These are phyloP conservation scores for Orycteropus afer DNA, from an alignment of 2,113 vertebrate genomes.

Conservation along the genomic window DNA sequence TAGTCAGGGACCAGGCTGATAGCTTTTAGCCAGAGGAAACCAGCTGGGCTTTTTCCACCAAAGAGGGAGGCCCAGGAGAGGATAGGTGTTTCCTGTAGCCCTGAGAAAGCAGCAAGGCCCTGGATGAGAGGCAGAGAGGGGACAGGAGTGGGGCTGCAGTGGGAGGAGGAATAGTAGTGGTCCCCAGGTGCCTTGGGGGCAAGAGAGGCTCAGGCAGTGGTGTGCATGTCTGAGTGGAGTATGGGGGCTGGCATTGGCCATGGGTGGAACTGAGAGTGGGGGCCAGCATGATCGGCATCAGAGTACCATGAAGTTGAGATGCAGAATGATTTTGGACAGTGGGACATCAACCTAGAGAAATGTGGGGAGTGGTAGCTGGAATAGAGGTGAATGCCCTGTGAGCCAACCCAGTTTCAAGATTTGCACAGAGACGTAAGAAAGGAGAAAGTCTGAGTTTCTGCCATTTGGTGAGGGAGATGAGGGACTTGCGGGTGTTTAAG, in stretches of 20 bases:
- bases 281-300: rapidly evolving
- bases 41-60: neutral
- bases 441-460: neutral
- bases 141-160: neutral
- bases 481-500: neutral
- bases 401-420: neutral
- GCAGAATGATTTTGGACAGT: rapidly evolving
- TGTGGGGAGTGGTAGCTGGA: neutral
- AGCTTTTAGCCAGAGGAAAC: neutral
- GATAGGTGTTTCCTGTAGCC: neutral
- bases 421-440: neutral
- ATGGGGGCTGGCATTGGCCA: rapidly evolving
- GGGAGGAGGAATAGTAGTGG: neutral
- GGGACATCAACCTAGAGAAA: neutral
- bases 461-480: neutral
- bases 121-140: neutral
- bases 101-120: neutral
- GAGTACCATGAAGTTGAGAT: neutral
- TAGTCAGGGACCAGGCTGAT: neutral
- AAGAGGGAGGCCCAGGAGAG: neutral
- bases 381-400: neutral
- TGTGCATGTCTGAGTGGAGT: neutral
- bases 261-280: neutral
- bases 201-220: neutral
- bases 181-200: neutral